Conservation (phyloP, 2,797 vertebrate species). For the Acanthurus leucopareius region DNA sequence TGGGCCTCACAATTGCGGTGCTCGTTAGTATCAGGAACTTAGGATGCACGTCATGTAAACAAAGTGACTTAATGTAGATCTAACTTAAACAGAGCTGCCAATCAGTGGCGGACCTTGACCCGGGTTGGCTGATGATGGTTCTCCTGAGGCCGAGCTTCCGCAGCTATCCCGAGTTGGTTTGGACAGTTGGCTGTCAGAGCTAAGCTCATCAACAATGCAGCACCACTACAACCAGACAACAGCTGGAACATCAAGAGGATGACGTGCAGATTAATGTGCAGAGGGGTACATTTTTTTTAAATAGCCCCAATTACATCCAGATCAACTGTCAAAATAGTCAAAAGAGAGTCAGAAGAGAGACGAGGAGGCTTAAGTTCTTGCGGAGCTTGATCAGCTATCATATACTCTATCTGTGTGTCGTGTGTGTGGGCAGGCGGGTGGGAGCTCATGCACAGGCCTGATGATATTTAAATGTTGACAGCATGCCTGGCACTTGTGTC, state of each 20-base stretch:
- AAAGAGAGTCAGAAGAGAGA: constrained; percentile 31
- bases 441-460: constrained; percentile 62
- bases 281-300: constrained; percentile 51
- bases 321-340: constrained; percentile 65
- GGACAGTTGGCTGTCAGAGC: constrained; percentile 79
- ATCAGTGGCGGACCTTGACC: constrained; percentile 80
- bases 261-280: constrained; percentile 68
- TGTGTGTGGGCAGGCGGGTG: constrained; percentile 68
- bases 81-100: constrained; percentile 72
- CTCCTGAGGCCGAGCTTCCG: constrained; percentile 68
- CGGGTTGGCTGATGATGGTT: constrained; percentile 67
- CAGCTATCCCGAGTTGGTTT: constrained; percentile 31
- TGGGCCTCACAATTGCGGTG: constrained; percentile 22
- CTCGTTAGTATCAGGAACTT: constrained; percentile 57
- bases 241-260: constrained; percentile 73
- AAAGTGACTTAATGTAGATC: constrained; percentile 67
- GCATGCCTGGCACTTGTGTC: constrained; percentile 67
- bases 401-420: constrained; percentile 54
- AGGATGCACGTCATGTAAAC: constrained; percentile 71
- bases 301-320: constrained; percentile 58
- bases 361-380: constrained; percentile 29
- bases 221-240: constrained; percentile 58
- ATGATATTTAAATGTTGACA: constrained; percentile 80
- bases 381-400: constrained; percentile 51
- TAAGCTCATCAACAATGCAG: constrained; percentile 60